phyloP scores from a whole-genome alignment of 2,888 invertebrate species.

The Podabrus alpinus region DNA sequence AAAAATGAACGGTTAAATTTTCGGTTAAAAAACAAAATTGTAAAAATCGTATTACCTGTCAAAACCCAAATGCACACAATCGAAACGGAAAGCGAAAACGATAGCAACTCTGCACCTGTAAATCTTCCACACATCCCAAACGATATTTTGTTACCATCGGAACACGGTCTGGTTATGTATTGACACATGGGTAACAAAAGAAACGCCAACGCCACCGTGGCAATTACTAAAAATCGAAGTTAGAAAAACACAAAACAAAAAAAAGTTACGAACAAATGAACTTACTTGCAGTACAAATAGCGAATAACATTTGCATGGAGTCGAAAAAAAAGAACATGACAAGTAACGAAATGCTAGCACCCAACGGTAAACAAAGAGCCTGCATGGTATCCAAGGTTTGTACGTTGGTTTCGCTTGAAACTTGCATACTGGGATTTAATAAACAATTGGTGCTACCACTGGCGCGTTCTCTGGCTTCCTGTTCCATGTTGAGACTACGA shows the following conservation, averaged over 20 bases:
- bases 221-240: slow-evolving; percentile 73
- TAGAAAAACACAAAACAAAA: slow-evolving; percentile 11
- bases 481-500: slow-evolving; percentile 94
- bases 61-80: slow-evolving; percentile 97
- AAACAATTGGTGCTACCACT: slow-evolving; percentile 56
- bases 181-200: slow-evolving; percentile 96
- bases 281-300: slow-evolving; percentile 96
- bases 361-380: slow-evolving; percentile 92
- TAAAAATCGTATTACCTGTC: slow-evolving; percentile 64
- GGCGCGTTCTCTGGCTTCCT: slow-evolving; percentile 80
- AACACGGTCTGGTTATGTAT: slow-evolving; percentile 86
- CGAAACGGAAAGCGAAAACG: slow-evolving; percentile 87
- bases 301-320: slow-evolving; percentile 95
- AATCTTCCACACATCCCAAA: slow-evolving; percentile 92
- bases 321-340: slow-evolving; percentile 99
- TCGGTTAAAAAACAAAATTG: neutral
- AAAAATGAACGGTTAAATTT: slow-evolving; percentile 15
- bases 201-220: slow-evolving; percentile 95
- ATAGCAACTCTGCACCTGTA: slow-evolving; percentile 91
- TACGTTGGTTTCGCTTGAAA: slow-evolving; percentile 58
- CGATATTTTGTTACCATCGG: slow-evolving; percentile 82
- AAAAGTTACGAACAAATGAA: slow-evolving; percentile 17
- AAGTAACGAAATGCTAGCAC: slow-evolving; percentile 92
- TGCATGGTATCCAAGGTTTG: slow-evolving; percentile 97
- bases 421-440: slow-evolving; percentile 49